These are phyloP conservation scores for Ceyx margarethae DNA, from an alignment of 2,113 vertebrate genomes.

Conservation along the genomic window DNA sequence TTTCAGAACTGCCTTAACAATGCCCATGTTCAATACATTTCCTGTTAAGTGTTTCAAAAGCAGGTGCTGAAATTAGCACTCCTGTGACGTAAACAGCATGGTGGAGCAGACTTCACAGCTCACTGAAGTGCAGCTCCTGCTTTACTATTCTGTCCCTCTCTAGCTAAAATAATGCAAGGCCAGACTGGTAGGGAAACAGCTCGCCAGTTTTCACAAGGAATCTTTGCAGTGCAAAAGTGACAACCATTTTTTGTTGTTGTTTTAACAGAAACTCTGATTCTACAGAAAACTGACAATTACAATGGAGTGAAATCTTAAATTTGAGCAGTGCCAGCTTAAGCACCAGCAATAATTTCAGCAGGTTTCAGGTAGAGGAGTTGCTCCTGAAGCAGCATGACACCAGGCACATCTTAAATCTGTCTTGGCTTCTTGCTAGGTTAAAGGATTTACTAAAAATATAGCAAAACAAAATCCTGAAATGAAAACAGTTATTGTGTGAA, in stretches of 20 bases:
- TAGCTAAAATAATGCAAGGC: background rate
- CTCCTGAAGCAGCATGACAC: background rate
- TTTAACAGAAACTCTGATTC: background rate
- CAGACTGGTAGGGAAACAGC: background rate
- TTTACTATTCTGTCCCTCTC: background rate
- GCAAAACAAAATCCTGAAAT: background rate
- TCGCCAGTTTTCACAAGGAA: background rate
- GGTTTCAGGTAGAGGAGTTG: background rate
- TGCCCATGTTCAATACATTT: slow-evolving; percentile 8
- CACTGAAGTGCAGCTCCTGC: background rate
- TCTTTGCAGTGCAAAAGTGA: background rate
- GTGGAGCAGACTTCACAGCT: background rate
- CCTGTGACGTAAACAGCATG: background rate
- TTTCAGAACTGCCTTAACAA: slow-evolving; percentile 1
- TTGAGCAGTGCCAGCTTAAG: background rate
- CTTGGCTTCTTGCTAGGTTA: background rate
- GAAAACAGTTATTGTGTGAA: background rate
- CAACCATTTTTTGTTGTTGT: background rate
- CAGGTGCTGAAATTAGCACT: slow-evolving; percentile 16
- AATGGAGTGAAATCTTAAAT: background rate
- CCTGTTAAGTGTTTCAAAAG: background rate
- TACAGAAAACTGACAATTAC: background rate
- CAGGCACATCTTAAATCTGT: background rate
- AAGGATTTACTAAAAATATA: background rate
- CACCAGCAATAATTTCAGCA: background rate